These are phyloP conservation scores for Hippocampus guttulatus DNA, from an alignment of 2,113 vertebrate species.

Conservation along the genomic window DNA sequence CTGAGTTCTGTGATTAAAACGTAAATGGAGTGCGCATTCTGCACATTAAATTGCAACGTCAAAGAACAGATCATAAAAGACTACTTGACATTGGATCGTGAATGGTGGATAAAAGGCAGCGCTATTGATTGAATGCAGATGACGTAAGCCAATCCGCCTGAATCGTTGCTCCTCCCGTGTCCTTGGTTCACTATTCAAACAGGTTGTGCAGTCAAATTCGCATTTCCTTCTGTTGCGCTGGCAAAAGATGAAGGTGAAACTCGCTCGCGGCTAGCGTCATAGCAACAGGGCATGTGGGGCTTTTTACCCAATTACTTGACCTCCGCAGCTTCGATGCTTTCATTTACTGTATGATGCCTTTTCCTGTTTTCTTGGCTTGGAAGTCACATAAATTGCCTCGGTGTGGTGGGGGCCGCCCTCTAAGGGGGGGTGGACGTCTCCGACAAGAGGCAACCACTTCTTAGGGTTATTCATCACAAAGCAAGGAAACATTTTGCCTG, in stretches of 20 bases:
- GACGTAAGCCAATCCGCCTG: conserved; percentile 47
- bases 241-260: conserved; percentile 50
- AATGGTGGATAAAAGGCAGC: conserved; percentile 42
- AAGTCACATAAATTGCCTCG: neutral
- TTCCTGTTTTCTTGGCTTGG: conserved; percentile 13
- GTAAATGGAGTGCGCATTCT: neutral
- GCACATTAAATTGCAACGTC: neutral
- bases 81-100: conserved; percentile 13
- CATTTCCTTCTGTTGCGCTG: conserved; percentile 37
- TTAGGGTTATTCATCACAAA: conserved; percentile 15
- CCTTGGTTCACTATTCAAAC: conserved; percentile 49
- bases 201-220: conserved; percentile 37
- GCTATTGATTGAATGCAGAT: conserved; percentile 55
- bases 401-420: neutral
- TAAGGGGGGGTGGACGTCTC: neutral
- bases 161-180: conserved; percentile 45
- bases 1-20: too few relatives aligned
- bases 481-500: conserved; percentile 32
- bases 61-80: neutral
- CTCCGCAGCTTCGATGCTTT: conserved; percentile 34
- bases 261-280: conserved; percentile 33
- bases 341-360: conserved; percentile 23
- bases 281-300: conserved; percentile 32
- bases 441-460: conserved; percentile 14
- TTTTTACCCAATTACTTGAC: conserved; percentile 43